phyloP scores from a whole-genome alignment of 2,888 invertebrate species.

The Marronus borbonicus region DNA sequence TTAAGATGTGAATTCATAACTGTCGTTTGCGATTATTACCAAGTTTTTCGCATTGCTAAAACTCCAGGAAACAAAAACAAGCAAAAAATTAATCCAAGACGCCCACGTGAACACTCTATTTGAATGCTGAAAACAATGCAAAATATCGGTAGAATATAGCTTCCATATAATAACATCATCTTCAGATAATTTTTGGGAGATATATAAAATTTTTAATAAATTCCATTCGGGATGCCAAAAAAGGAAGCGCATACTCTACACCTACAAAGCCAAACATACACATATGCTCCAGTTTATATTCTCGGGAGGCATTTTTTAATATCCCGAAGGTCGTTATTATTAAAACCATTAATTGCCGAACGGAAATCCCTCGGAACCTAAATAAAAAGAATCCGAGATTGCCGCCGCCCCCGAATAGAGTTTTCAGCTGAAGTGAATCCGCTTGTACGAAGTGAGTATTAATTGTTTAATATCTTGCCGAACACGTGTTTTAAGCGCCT shows the following conservation, averaged over 20 bases:
- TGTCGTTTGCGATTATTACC: no score
- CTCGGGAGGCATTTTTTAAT: slow-evolving; percentile 40
- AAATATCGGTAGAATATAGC: no score
- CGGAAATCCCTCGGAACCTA: slow-evolving; percentile 66
- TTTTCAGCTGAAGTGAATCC: slow-evolving; percentile 50
- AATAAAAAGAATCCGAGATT: slow-evolving; percentile 60
- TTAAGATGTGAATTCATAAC: no score
- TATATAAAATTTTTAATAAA: slow-evolving; percentile 20
- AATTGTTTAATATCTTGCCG: slow-evolving; percentile 70
- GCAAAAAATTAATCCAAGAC: no score
- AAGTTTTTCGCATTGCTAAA: no score
- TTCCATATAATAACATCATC: neutral
- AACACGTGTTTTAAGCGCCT: slow-evolving; percentile 68
- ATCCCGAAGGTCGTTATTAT: slow-evolving; percentile 59
- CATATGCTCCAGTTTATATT: slow-evolving; percentile 23
- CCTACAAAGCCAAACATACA: neutral
- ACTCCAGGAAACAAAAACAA: no score
- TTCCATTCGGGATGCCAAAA: neutral
- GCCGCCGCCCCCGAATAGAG: slow-evolving; percentile 47
- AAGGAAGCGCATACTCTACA: neutral
- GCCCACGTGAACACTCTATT: no score
- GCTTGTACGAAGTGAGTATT: slow-evolving; percentile 59
- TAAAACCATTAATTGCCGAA: slow-evolving; percentile 68
- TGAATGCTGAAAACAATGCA: no score
- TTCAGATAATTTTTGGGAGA: neutral